Percentiles rank a stretch among this genome's conserved stretches.
Evolutionary conservation across 2,113 vertebrate genomes (phyloP).

Genomic region (Pardalotus punctatus): DNA sequence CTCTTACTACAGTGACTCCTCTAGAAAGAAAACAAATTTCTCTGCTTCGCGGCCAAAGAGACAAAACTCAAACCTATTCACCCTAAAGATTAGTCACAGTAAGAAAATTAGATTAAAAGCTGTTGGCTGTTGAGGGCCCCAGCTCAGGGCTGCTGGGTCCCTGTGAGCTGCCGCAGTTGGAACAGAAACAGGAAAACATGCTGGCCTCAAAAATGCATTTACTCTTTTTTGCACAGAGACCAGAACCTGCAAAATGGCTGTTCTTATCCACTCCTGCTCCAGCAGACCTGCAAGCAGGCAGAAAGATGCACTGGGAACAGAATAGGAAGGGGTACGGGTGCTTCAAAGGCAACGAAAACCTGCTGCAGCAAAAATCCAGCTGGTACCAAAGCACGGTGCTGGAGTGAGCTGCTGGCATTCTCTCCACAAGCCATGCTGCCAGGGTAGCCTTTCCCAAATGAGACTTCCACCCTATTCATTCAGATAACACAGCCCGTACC

Average conservation of each 20-base stretch:
- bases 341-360: background rate
- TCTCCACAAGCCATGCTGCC: background rate
- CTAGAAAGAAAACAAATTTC: background rate
- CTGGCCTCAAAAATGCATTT: background rate
- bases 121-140: background rate
- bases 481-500: background rate
- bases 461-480: constrained; percentile 13
- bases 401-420: background rate
- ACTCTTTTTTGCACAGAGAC: background rate
- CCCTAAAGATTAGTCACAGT: background rate
- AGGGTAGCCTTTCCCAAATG: background rate
- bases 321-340: background rate
- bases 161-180: background rate
- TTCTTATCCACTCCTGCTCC: background rate
- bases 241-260: background rate
- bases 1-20: background rate
- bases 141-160: background rate
- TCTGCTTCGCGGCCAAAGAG: background rate
- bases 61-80: background rate
- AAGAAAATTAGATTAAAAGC: constrained; percentile 15
- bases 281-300: background rate
- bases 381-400: accelerated
- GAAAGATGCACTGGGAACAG: background rate
- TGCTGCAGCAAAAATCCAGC: background rate
- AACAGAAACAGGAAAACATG: background rate